These are phyloP conservation scores for Tolmerus cingulatus DNA, from an alignment of 2,888 invertebrate species.

Conservation along the genomic window DNA sequence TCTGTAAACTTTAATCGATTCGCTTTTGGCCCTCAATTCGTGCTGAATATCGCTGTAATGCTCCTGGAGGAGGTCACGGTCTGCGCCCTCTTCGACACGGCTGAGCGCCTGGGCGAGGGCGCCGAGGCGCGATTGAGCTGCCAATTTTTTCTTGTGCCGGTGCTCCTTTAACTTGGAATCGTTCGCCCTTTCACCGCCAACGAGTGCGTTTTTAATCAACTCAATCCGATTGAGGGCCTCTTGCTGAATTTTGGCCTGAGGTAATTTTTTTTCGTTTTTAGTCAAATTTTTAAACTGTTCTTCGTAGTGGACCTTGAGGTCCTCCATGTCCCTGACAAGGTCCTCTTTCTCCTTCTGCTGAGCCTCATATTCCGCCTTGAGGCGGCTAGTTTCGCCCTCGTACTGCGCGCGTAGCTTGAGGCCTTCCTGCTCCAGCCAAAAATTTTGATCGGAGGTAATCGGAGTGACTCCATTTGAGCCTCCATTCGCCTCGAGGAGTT, in stretches of 20 bases:
- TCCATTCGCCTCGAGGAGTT: constrained; percentile 50
- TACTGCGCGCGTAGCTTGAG: constrained; percentile 55
- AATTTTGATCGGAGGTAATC: background rate
- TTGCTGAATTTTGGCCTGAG: constrained; percentile 51
- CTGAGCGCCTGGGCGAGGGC: constrained; percentile 68
- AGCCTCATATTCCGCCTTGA: constrained; percentile 56
- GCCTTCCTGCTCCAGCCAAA: constrained; percentile 66
- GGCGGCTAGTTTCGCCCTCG: constrained; percentile 61
- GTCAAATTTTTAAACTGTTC: constrained; percentile 51
- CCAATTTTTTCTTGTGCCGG: constrained; percentile 71
- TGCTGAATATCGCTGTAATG: constrained; percentile 83
- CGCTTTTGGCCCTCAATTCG: constrained; percentile 76
- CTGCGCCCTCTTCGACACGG: constrained; percentile 73
- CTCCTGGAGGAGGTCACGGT: constrained; percentile 72
- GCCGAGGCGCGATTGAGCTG: constrained; percentile 72
- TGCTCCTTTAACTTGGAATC: constrained; percentile 76
- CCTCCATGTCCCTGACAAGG: constrained; percentile 53
- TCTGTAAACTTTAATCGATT: constrained; percentile 71
- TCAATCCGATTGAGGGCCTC: constrained; percentile 64
- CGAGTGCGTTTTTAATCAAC: constrained; percentile 76
- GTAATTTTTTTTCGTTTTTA: background rate
- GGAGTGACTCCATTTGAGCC: background rate
- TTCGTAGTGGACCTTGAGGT: constrained; percentile 53
- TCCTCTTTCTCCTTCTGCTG: constrained; percentile 55
- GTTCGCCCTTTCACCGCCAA: constrained; percentile 80